Evolutionary conservation across 2,888 invertebrate species (phyloP), one percentile per base, ranked within the genome.

Genomic region (Drosophila anceps): DNA sequence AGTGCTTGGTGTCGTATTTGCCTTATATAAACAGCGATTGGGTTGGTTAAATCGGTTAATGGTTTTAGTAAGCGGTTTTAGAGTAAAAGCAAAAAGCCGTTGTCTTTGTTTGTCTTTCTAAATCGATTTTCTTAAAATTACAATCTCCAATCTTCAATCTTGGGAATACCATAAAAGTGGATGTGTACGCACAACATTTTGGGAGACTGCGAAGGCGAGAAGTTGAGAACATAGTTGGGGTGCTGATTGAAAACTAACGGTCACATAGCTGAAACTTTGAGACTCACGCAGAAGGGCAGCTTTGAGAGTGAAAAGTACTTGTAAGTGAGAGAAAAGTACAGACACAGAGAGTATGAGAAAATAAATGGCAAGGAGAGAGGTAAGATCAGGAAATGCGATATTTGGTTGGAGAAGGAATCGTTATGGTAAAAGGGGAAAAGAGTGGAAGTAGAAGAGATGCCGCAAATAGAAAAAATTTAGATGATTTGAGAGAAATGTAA

Each of bases 1-100:
- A 82, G 86, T 83, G 81, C 90, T 83, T 76, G 90, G 74, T 72
- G 87, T 88, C 87, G 76, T 73, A 78, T 81, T 69, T 76, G 81
- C 88, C 90, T 90, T 86, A 73, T 82, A 79, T 79, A 81, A 72
- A 66, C 75, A 76, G 78, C 81, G 76, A 76, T 81, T 72, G 84
- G 82, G 65, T 79, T 69, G 73, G 88, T 88, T 87, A 89, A 78
- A 79, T 82, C 44, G 58, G 77, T 72, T 76, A 72, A 72, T 48
- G 58, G 53, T 54, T n/a, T 73, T 73, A 73, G 51, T 69, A 48
- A 37, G 48, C 67, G 43, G 39, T 5, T 65, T 59, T 10, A 31
- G 43, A 57, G 20, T 33, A 10, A 58, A 74, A 59, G 69, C 69
- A 74, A 18, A 76, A 76, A 76, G 79, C 73, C 27, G 60, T 58